Base-by-base conservation (phyloP, 2,888 invertebrate species). In the Agonopterix subpropinquella region DNA sequence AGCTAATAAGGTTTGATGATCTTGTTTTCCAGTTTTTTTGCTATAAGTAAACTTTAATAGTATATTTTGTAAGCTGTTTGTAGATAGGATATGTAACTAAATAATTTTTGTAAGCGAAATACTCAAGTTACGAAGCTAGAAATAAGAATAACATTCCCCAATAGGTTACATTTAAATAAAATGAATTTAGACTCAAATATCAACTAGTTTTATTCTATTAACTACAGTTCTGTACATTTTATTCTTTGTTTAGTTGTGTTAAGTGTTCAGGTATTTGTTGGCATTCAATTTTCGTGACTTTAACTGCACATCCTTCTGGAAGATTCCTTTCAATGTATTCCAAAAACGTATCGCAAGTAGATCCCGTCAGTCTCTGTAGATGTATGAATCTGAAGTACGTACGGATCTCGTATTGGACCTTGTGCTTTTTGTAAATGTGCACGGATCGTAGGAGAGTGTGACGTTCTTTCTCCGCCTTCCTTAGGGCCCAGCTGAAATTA, bases 241-340 rank as follows among this genome's bases (percentile, higher is more conserved):
- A 71, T 61, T 73, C 61, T 52, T 73, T 59, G 44, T 67, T 81
- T 11, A 89, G 89, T 53, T 87, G 80, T 18, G 73, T 78, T 48
- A 92, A 72, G 66, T 92, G 90, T 11, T 91, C 90, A 0, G 91
- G 91, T 18, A 91, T 49, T 53, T 77, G 77, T 56, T 89, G 88
- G 49, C 91, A 84, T 73, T 91, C 91, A 9, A 95, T 92, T 89
- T 93, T 96, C 1, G 95, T 95, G 1, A 95, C 93, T 89, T 97
- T 97, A 77, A 99, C 91, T 3, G 96, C 96, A 56, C 99, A 95
- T 41, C 99, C 99, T 90, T 99, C 99, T 0, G 99, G 99, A 48
- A 99, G 89, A 89, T 99, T 99, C 64, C 99, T 90, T 78, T 99
- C 94, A 51, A 98, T 92, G 75, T 99, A 99, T 85, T 99, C 99